These are phyloP conservation scores for Erythrocercus mccallii DNA, from an alignment of 2,113 vertebrate genomes.

Conservation along the genomic window DNA sequence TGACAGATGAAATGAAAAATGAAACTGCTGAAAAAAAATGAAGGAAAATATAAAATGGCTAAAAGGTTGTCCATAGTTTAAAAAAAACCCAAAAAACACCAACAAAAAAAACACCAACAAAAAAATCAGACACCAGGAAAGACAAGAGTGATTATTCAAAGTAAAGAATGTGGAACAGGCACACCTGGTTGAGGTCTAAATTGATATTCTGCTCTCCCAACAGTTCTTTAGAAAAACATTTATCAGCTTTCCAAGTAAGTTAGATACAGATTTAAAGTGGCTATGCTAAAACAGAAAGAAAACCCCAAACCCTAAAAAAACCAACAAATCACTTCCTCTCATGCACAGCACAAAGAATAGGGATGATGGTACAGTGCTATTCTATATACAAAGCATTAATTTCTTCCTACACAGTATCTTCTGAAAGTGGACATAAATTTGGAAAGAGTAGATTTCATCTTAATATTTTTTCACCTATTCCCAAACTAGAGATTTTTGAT, in stretches of 20 bases:
- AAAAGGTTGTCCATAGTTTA: background rate
- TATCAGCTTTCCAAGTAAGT: background rate
- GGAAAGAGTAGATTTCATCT: background rate
- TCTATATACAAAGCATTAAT: background rate
- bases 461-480: background rate
- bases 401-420: background rate
- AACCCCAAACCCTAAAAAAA: background rate
- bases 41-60: background rate
- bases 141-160: background rate
- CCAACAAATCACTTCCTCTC: background rate
- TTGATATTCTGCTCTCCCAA: background rate
- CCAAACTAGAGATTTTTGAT: background rate
- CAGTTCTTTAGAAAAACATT: background rate
- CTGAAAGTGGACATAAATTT: background rate
- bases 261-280: background rate
- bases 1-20: background rate
- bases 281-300: background rate
- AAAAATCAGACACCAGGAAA: background rate
- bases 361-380: background rate
- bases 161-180: background rate
- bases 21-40: background rate
- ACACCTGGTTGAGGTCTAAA: background rate
- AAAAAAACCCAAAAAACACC: too few species aligned
- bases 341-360: background rate
- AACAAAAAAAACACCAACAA: background rate